Base-by-base conservation (phyloP, 2,797 vertebrate genomes). In the Enteromius fasciolatus region DNA sequence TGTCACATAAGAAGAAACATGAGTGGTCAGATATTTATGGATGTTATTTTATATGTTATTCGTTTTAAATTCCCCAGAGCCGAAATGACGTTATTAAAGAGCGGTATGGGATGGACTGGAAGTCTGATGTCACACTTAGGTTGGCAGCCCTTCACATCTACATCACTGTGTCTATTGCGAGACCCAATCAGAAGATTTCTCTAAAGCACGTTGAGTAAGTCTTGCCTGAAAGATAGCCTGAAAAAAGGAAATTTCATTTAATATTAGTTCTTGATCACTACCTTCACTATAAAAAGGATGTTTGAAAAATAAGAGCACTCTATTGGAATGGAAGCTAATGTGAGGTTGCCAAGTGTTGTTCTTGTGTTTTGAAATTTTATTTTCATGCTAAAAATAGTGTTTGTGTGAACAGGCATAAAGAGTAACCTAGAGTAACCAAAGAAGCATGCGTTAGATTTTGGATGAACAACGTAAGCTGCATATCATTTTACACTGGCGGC, bases 141-240 rank as follows among this genome's bases (percentile, higher is more conserved):
- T 90, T 99, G 90, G 97, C 97, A 69, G 98, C 98, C 9, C 96
- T 99, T 75, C 98, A 99, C 89, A 98, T 99, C 91, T 98, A 96
- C 92, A 99, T 99, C 95, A 99, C 98, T 2, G 97, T 99, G 90
- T 97, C 97, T 61, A 96, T 96, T 8, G 96, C 98, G 9, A 95
- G 94, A 87, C 97, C 97, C 73, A 97, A 96, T 94, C 98, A 99
- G 94, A 99, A 99, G 94, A 97, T 99, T 85, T 99, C 98, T 20
- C 97, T 99, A 86, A 99, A 99, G 92, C 97, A 97, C 0, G 97
- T 99, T 20, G 98, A 99, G 98, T 99, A 95, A 97, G 97, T 97
- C 78, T 78, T 18, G n/a, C n/a, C n/a, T n/a, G 61, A 44, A 33
- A 66, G 15, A 33, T 33, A 8, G 11, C 66, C 66, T 44, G n/a